A percentile compares a stretch with the other conserved stretches of the same genome.
phyloP scores from a whole-genome alignment of 2,113 vertebrate genomes.

The Rhabdornis inornatus region DNA sequence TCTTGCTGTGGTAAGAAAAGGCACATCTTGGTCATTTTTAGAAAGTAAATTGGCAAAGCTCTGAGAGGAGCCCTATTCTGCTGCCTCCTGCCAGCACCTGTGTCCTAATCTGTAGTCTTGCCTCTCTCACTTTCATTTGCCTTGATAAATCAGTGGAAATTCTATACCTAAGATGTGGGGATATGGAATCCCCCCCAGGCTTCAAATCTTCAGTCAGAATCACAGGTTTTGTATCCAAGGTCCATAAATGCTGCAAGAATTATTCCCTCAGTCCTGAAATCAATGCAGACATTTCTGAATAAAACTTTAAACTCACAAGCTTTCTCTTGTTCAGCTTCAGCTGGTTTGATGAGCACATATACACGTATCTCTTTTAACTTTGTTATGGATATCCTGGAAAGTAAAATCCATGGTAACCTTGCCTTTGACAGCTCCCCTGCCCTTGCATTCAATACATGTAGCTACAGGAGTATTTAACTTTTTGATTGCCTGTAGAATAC shows the following conservation, averaged over 20 bases:
- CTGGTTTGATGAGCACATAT: not conserved
- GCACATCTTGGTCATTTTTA: not conserved
- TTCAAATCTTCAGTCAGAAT: not conserved
- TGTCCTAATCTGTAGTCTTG: not conserved
- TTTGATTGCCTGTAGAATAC: not conserved
- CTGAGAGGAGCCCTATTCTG: not conserved
- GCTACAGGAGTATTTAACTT: not conserved
- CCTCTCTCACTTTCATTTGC: not conserved
- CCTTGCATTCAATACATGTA: not conserved
- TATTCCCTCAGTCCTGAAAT: not conserved
- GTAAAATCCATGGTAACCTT: not conserved
- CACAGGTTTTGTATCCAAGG: not conserved
- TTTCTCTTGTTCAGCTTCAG: not conserved
- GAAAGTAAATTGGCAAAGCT: not conserved
- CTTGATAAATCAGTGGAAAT: not conserved
- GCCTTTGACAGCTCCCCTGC: not conserved
- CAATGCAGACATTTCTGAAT: not conserved
- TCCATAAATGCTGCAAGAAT: not conserved
- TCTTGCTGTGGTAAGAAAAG: not conserved
- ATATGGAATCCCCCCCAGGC: not conserved
- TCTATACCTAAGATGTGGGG: not conserved
- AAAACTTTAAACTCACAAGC: not conserved
- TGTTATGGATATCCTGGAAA: not conserved
- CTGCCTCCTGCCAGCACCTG: not conserved
- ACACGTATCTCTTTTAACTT: not conserved